These are phyloP conservation scores for Alexandromys fortis DNA, from an alignment of 2,113 vertebrate genomes.

Conservation along the genomic window DNA sequence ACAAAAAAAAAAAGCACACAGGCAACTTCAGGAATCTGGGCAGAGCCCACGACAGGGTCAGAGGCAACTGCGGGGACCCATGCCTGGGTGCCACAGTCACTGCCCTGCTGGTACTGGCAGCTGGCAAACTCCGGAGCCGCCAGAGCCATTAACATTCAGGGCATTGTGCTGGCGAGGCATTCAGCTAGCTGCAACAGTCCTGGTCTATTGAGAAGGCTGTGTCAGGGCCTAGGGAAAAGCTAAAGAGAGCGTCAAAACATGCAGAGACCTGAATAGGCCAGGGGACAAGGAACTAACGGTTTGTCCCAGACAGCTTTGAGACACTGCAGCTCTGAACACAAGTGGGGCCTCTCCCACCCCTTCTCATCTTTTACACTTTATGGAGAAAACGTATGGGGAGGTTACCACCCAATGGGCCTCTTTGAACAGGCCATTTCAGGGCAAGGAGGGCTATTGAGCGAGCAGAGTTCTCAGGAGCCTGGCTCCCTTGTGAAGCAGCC, in stretches of 20 bases:
- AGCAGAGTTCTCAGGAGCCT: slow-evolving; percentile 42
- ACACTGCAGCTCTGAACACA: slow-evolving; percentile 74
- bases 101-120: background rate
- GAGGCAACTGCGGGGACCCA: slow-evolving; percentile 40
- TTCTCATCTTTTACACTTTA: slow-evolving; percentile 61
- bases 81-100: background rate
- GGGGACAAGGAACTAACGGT: slow-evolving; percentile 83
- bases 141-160: slow-evolving; percentile 89
- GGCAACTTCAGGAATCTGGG: slow-evolving; percentile 45
- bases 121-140: slow-evolving; percentile 75
- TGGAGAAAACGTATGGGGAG: slow-evolving; percentile 73
- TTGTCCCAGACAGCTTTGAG: slow-evolving; percentile 83
- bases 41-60: background rate
- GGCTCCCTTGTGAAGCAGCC: slow-evolving; percentile 50
- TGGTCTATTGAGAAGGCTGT: slow-evolving; percentile 87
- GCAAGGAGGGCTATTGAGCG: background rate
- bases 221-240: slow-evolving; percentile 84
- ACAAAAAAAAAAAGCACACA: slow-evolving; percentile 75
- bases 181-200: slow-evolving; percentile 85
- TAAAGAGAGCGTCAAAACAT: slow-evolving; percentile 87
- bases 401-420: slow-evolving; percentile 61
- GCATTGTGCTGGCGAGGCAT: slow-evolving; percentile 87
- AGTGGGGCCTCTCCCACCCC: slow-evolving; percentile 22
- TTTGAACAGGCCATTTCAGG: slow-evolving; percentile 50
- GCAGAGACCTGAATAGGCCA: slow-evolving; percentile 81